A percentile compares a stretch with the other conserved stretches of the same genome.
Conservation (phyloP, 2,888 invertebrate genomes). For the Gonocerus acuteangulatus region DNA sequence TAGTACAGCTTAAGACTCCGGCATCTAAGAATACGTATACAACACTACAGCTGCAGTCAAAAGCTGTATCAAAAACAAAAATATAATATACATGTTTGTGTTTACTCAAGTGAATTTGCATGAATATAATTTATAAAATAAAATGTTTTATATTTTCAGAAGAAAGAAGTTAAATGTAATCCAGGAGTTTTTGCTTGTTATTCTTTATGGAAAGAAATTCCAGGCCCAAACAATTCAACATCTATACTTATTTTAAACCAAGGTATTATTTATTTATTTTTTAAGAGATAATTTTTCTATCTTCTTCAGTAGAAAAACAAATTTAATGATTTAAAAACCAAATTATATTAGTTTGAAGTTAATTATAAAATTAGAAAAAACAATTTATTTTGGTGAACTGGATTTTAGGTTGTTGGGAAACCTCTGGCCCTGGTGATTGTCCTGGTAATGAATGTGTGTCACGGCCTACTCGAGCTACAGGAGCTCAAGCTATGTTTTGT, state of each 20-base stretch:
- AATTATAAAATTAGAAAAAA: too few relatives aligned
- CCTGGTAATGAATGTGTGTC: constrained; percentile 48
- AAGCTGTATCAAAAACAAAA: too few relatives aligned
- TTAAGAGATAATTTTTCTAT: too few relatives aligned
- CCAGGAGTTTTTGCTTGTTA: constrained; percentile 29
- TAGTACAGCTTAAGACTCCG: too few relatives aligned
- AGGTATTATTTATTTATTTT: constrained; percentile 6
- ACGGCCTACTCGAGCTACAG: constrained; percentile 48
- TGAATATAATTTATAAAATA: too few relatives aligned
- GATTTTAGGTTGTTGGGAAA: constrained; percentile 47
- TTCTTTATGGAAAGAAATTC: constrained; percentile 33
- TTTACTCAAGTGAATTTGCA: too few relatives aligned
- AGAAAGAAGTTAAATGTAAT: constrained; percentile 9
- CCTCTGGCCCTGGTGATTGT: constrained; percentile 45
- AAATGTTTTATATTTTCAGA: constrained; percentile 4
- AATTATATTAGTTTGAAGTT: too few relatives aligned
- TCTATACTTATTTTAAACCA: constrained; percentile 2
- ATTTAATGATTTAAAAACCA: not conserved
- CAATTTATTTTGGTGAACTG: too few relatives aligned
- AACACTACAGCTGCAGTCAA: too few relatives aligned
- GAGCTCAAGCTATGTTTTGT: constrained; percentile 65
- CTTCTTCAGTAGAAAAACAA: too few relatives aligned
- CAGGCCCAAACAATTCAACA: constrained; percentile 24
- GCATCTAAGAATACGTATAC: too few relatives aligned
- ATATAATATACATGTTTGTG: too few relatives aligned